Evolutionary conservation across 2,888 invertebrate genomes (phyloP).

Genomic region (Chesias legatella): DNA sequence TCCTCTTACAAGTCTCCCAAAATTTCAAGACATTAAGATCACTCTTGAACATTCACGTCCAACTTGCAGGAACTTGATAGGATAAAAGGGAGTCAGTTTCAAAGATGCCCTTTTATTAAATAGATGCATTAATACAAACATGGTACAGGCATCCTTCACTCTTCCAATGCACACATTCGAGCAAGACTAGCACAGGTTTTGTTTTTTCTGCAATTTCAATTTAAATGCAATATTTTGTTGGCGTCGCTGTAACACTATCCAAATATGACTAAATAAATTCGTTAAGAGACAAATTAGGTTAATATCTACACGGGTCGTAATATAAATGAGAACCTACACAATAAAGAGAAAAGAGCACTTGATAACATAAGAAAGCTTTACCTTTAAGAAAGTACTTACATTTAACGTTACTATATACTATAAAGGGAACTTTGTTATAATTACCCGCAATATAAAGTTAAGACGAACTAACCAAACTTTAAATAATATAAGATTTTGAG

Average conservation of each 20-base stretch:
- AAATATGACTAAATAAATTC: no score
- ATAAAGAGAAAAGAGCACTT: no score
- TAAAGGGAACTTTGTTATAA: no score
- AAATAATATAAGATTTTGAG: slow-evolving; percentile 1
- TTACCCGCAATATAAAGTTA: no score
- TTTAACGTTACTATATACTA: no score
- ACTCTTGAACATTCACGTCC: no score
- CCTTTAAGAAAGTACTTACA: no score
- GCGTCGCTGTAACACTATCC: neutral
- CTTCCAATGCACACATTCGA: slow-evolving; percentile 33
- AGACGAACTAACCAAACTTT: slow-evolving; percentile 4
- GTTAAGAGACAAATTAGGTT: no score
- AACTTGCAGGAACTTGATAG: slow-evolving; percentile 13
- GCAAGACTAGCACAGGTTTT: slow-evolving; percentile 21
- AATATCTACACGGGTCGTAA: no score
- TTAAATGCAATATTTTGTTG: slow-evolving; percentile 1
- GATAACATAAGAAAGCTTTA: no score
- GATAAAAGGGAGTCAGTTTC: slow-evolving; percentile 10
- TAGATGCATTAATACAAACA: slow-evolving; percentile 13
- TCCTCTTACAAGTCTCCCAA: neutral
- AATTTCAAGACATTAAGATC: no score
- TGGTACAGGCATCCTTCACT: slow-evolving; percentile 41
- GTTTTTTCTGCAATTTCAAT: slow-evolving; percentile 7
- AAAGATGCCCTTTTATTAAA: slow-evolving; percentile 11
- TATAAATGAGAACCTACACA: no score